These are phyloP conservation scores for Biston betularia DNA, from an alignment of 2,888 invertebrate genomes.

Conservation along the genomic window DNA sequence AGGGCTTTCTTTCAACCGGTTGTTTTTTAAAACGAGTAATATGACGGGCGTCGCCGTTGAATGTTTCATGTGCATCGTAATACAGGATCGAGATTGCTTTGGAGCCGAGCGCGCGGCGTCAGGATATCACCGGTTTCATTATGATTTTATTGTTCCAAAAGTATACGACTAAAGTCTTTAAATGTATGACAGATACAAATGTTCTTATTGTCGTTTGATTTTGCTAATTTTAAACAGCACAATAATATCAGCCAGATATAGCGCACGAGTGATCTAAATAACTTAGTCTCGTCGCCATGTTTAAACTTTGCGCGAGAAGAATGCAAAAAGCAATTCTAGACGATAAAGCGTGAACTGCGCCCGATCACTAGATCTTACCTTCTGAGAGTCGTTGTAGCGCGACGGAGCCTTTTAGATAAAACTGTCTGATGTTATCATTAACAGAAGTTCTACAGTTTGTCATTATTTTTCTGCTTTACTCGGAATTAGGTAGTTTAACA, in stretches of 20 bases:
- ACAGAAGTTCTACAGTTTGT: neutral
- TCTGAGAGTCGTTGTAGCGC: constrained; percentile 4
- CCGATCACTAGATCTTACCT: constrained; percentile 18
- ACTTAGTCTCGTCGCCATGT: constrained; percentile 20
- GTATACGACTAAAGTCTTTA: too few relatives aligned
- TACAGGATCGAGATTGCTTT: constrained; percentile 36
- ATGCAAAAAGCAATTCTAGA: constrained; percentile 38
- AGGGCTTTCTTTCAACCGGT: constrained; percentile 52
- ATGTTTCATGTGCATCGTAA: constrained; percentile 72
- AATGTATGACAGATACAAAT: too few relatives aligned
- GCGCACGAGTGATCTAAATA: constrained; percentile 34
- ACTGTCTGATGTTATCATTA: constrained; percentile 15
- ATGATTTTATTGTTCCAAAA: too few relatives aligned
- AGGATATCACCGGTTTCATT: neutral
- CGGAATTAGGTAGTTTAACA: too few relatives aligned
- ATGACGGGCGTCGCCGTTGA: constrained; percentile 65
- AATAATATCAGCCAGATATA: constrained; percentile 6
- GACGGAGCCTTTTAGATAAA: constrained; percentile 7
- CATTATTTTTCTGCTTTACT: too few relatives aligned
- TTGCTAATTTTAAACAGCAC: neutral
- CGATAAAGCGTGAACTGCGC: constrained; percentile 23
- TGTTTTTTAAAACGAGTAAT: constrained; percentile 59
- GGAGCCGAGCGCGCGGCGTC: constrained; percentile 18
- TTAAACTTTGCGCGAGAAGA: constrained; percentile 26
- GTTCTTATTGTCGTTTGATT: too few relatives aligned